phyloP scores from a whole-genome alignment of 2,797 vertebrate species.

The Trachurus trachurus region DNA sequence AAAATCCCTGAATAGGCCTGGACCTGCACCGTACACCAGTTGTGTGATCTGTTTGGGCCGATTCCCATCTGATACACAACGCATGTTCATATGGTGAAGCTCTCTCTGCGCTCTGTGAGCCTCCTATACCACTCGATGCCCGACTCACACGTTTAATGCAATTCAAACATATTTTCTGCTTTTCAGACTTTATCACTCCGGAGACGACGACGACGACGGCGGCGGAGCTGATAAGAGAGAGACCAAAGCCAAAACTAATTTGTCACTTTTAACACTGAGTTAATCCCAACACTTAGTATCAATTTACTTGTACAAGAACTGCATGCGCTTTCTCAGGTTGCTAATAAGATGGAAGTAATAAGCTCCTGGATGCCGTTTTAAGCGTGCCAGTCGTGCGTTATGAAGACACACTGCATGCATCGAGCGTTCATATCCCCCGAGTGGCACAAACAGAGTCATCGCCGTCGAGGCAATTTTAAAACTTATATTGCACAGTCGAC shows the following conservation, averaged over 20 bases:
- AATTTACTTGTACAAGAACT: conserved; percentile 75
- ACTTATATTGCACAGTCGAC: conserved; percentile 46
- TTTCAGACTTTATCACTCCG: conserved; percentile 47
- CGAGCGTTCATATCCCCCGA: conserved; percentile 52
- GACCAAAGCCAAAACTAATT: conserved; percentile 61
- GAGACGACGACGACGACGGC: neutral
- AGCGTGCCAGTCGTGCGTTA: conserved; percentile 78
- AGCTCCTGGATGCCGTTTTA: conserved; percentile 66
- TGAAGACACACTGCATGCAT: conserved; percentile 61
- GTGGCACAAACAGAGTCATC: conserved; percentile 55
- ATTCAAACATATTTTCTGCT: conserved; percentile 47
- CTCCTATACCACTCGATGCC: neutral
- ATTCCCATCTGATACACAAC: conserved; percentile 15
- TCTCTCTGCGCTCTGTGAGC: conserved; percentile 11
- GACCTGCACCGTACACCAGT: conserved; percentile 47
- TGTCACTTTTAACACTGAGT: conserved; percentile 59
- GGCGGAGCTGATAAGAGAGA: conserved; percentile 23
- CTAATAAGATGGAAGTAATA: conserved; percentile 82
- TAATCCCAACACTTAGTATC: conserved; percentile 77
- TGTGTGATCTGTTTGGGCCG: neutral
- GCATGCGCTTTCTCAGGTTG: conserved; percentile 74
- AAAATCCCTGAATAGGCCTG: conserved; percentile 41
- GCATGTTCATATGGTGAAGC: conserved; percentile 17
- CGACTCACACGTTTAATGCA: conserved; percentile 8
- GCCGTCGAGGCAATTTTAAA: conserved; percentile 53